Evolutionary conservation across 2,113 vertebrate genomes (phyloP).

Genomic region (Pygoscelis adeliae): DNA sequence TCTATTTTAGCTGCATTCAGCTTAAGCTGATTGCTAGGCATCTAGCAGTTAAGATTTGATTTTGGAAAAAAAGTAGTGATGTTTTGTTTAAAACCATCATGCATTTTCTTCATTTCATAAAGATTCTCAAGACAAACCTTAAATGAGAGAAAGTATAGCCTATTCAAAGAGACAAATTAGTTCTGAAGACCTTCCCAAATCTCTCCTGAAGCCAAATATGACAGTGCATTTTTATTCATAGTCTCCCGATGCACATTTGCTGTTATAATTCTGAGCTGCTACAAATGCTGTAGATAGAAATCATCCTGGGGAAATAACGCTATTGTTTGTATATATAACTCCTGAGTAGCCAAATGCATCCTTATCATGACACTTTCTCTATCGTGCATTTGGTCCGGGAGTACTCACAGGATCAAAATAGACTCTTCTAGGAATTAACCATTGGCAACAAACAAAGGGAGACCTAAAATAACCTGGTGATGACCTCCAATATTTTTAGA

Average conservation of each 20-base stretch:
- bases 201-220: not conserved
- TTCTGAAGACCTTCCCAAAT: constrained; percentile 17
- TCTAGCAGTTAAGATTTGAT: not conserved
- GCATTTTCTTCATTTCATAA: not conserved
- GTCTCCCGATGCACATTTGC: not conserved
- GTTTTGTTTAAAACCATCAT: not conserved
- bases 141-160: not conserved
- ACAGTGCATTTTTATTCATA: constrained; percentile 2
- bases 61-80: not conserved
- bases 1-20: not conserved
- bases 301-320: not conserved
- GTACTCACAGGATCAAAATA: constrained; percentile 47
- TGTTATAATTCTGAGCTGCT: not conserved
- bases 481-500: constrained; percentile 46
- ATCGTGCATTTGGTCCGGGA: not conserved
- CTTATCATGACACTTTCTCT: not conserved
- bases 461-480: constrained; percentile 47
- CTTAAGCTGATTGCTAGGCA: not conserved
- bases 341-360: not conserved
- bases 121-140: constrained; percentile 15
- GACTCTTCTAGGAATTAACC: constrained; percentile 43
- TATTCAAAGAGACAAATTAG: constrained; percentile 17
- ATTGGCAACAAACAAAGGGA: constrained; percentile 14
- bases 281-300: not conserved
- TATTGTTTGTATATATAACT: not conserved